Base-by-base conservation (phyloP, 2,797 vertebrate genomes). In the Acipenser transmontanus region DNA sequence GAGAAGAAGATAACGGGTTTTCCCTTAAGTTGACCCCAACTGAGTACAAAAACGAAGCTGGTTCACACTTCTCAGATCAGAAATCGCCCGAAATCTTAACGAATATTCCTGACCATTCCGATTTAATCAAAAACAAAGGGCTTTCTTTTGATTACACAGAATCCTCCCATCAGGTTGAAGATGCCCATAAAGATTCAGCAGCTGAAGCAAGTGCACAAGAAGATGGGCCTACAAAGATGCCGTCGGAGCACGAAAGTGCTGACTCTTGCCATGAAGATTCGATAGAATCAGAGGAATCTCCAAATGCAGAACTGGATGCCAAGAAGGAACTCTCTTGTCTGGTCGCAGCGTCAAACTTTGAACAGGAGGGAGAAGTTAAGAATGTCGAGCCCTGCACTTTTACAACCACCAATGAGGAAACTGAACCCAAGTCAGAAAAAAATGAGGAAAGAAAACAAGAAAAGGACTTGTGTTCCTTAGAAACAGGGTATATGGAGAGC, bases 111-210 rank as follows among this genome's bases (percentile, higher is more conserved):
- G 34, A 34, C 34, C 34, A 34, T 34, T 34, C 34, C 34, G 34
- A 34, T 34, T 34, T 34, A 34, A 34, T 34, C 34, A 34, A 4
- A 34, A 62, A 72, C 34, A 73, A 34, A 1, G 71, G 61, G 62
- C 60, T 50, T 63, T 6, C 65, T 54, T 54, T 47, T 48, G 71
- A 74, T 1, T 47, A 13, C 8, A 78, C 77, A 11, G 72, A 70
- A 67, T 57, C 34, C 34, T 34, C 34, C 34, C 34, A 34, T 34
- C 34, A 34, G 4, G 34, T 4, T 34, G 34, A 34, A 34, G 34
- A 34, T 34, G 34, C 34, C 34, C 34, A 34, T 34, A 34, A 34
- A 34, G 34, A 34, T 34, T 34, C 34, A 34, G 34, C 34, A 34
- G 34, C 34, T 34, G 34, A 34, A 34, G 34, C 34, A 34, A 4